Percentiles rank a stretch among this genome's conserved stretches.
Conservation (phyloP, 2,888 invertebrate genomes). For the Caenorhabditis sp. region DNA sequence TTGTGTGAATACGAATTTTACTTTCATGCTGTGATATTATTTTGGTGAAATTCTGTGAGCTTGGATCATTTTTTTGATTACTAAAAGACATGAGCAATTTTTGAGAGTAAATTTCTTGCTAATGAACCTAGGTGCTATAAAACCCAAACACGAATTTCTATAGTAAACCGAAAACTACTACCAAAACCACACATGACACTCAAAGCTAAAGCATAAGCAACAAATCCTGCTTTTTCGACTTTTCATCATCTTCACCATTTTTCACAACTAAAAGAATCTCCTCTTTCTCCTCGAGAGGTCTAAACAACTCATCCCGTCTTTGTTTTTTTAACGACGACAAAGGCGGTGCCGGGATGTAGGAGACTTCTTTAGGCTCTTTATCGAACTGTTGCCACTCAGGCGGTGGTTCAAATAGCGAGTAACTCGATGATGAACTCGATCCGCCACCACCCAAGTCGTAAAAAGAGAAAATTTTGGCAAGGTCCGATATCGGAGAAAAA, state of each 20-base stretch:
- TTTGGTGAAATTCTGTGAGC: too few species aligned
- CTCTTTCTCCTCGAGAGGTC: conserved; percentile 7
- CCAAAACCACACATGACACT: background rate
- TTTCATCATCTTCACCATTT: background rate
- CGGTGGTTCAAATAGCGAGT: conserved; percentile 39
- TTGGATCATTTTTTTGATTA: too few species aligned
- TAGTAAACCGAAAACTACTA: too few species aligned
- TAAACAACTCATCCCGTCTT: conserved; percentile 21
- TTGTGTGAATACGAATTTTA: too few species aligned
- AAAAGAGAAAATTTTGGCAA: conserved; percentile 42
- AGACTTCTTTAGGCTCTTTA: conserved; percentile 1
- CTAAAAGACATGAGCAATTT: too few species aligned
- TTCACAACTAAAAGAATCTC: background rate
- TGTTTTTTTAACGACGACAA: conserved; percentile 4
- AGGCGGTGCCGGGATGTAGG: conserved; percentile 33
- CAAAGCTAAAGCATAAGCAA: background rate
- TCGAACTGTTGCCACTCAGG: conserved; percentile 39
- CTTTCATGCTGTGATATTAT: too few species aligned
- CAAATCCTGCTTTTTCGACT: background rate
- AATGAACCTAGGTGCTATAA: too few species aligned
- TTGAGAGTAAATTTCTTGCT: too few species aligned
- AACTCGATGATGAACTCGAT: conserved; percentile 33
- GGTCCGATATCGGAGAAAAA: conserved; percentile 41
- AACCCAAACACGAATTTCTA: too few species aligned
- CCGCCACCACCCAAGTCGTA: conserved; percentile 28